Evolutionary conservation across 2,797 vertebrate species (phyloP).

Genomic region (Lagocephalus sceleratus): DNA sequence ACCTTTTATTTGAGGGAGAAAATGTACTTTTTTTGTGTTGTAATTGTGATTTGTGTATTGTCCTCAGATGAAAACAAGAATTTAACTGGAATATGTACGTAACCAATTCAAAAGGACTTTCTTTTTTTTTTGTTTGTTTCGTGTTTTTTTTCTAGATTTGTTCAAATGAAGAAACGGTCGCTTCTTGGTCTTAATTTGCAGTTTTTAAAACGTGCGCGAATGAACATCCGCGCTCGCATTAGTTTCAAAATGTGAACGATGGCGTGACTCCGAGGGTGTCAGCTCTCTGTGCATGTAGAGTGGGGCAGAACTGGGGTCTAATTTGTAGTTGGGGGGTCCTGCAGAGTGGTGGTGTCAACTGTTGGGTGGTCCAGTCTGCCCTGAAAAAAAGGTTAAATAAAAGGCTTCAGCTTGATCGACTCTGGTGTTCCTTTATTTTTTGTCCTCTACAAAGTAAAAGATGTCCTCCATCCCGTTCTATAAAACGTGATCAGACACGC

Average conservation of each 20-base stretch:
- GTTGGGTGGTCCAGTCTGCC: slow-evolving; percentile 31
- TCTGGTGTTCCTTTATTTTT: slow-evolving; percentile 5
- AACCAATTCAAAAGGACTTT: slow-evolving; percentile 43
- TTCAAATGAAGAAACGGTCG: slow-evolving; percentile 34
- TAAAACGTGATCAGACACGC: too few species aligned
- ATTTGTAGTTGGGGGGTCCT: slow-evolving; percentile 19
- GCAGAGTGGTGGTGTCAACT: slow-evolving; percentile 22
- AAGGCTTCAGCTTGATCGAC: slow-evolving; percentile 20
- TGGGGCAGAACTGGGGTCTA: slow-evolving; percentile 12
- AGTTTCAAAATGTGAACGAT: slow-evolving; percentile 1
- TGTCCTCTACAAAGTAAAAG: not conserved
- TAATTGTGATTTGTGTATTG: slow-evolving; percentile 58
- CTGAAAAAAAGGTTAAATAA: slow-evolving; percentile 36
- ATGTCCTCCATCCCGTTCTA: too few species aligned
- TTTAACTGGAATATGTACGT: slow-evolving; percentile 70
- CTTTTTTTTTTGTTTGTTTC: too few species aligned
- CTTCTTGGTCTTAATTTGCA: slow-evolving; percentile 57
- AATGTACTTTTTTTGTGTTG: slow-evolving; percentile 49
- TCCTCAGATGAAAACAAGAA: slow-evolving; percentile 46
- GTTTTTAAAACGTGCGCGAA: slow-evolving; percentile 24
- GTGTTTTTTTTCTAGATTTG: slow-evolving; percentile 30
- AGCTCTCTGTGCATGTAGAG: slow-evolving; percentile 18
- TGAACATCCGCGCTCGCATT: slow-evolving; percentile 25
- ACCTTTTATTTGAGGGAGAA: slow-evolving; percentile 42
- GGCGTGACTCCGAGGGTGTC: slow-evolving; percentile 11